Percentiles rank a stretch among this genome's conserved stretches.
These are phyloP conservation scores for Bos javanicus DNA, from an alignment of 2,113 vertebrate genomes.

Conservation along the genomic window DNA sequence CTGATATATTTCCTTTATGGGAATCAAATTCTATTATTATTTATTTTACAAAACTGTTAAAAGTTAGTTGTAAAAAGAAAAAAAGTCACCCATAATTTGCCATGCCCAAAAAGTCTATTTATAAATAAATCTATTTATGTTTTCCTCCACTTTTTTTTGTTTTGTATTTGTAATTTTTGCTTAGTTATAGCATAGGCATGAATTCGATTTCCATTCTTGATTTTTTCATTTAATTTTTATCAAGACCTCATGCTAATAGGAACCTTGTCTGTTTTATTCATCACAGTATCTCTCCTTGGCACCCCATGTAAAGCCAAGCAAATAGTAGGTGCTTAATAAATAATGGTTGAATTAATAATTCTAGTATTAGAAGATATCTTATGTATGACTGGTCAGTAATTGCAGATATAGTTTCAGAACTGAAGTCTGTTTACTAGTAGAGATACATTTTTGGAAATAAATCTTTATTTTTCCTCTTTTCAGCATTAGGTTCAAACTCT, in stretches of 20 bases:
- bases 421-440: not conserved
- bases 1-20: not conserved
- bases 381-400: not conserved
- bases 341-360: not conserved
- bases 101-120: not conserved
- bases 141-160: not conserved
- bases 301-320: not conserved
- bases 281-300: not conserved
- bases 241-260: not conserved
- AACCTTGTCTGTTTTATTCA: not conserved
- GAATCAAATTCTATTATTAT: not conserved
- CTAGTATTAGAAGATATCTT: not conserved
- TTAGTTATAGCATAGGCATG: not conserved
- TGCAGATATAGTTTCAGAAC: not conserved
- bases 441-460: not conserved
- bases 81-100: not conserved
- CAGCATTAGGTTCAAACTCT: not conserved
- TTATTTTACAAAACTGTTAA: not conserved
- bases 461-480: not conserved
- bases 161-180: not conserved
- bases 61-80: not conserved
- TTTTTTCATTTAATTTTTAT: constrained; percentile 1
- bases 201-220: not conserved
- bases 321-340: not conserved
- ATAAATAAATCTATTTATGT: not conserved